These are phyloP conservation scores for Agapornis roseicollis DNA, from an alignment of 2,113 vertebrate species.

Conservation along the genomic window DNA sequence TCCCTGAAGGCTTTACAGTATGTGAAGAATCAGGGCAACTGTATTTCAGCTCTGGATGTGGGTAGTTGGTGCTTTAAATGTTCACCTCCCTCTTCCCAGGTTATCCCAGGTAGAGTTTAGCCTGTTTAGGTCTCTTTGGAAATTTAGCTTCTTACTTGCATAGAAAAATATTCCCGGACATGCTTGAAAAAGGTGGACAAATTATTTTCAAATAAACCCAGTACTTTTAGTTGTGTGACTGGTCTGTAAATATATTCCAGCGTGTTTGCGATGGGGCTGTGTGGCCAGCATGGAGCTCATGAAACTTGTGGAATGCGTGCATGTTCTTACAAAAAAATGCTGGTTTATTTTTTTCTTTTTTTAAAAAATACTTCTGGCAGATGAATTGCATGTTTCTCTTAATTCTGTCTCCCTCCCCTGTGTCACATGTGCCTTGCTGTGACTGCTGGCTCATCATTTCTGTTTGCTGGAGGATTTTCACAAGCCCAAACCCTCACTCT, in stretches of 20 bases:
- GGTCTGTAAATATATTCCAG: background rate
- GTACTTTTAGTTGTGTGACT: background rate
- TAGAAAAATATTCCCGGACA: background rate
- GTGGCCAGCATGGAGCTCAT: background rate
- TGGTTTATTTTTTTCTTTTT: rapidly evolving
- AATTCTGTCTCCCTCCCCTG: background rate
- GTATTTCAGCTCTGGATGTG: background rate
- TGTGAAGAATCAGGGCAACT: background rate
- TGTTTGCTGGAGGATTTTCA: background rate
- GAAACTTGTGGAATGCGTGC: background rate
- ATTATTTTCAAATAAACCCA: background rate
- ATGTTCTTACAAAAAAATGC: background rate
- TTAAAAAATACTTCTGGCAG: background rate
- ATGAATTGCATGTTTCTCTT: background rate
- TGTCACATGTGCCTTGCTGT: rapidly evolving
- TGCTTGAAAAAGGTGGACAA: background rate
- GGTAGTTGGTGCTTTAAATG: background rate
- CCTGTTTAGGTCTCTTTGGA: background rate
- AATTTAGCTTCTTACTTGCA: background rate
- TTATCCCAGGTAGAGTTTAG: background rate
- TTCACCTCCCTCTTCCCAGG: background rate
- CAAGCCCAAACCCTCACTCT: background rate
- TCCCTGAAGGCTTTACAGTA: background rate
- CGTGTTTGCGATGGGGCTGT: background rate
- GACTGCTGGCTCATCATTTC: background rate